Conservation (phyloP, 2,888 invertebrate genomes). For the Cantharis lateralis region DNA sequence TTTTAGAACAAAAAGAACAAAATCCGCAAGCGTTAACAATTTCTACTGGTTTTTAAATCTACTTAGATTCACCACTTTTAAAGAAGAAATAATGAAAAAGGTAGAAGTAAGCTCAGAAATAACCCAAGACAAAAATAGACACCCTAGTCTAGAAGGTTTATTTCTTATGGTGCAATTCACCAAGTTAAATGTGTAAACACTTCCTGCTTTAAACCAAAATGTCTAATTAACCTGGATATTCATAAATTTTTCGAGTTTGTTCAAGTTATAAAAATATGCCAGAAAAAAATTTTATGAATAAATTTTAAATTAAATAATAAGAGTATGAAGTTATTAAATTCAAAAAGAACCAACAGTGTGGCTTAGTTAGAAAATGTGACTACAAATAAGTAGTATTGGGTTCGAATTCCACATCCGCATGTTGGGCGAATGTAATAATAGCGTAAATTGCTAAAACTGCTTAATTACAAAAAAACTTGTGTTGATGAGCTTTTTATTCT, state of each 20-base stretch:
- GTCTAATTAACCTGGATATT: background rate
- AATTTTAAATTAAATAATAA: background rate
- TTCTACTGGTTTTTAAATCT: background rate
- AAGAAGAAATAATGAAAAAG: constrained; percentile 5
- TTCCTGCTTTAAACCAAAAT: constrained; percentile 6
- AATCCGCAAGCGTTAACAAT: background rate
- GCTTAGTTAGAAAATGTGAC: background rate
- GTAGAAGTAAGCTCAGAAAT: constrained; percentile 28
- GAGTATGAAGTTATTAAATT: background rate
- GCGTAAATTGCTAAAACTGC: background rate
- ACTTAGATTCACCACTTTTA: background rate
- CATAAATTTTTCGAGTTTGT: background rate
- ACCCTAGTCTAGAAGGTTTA: constrained; percentile 23
- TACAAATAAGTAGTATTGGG: background rate
- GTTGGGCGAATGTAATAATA: background rate
- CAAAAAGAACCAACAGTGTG: background rate
- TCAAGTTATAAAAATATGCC: background rate
- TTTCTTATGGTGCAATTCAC: constrained; percentile 12
- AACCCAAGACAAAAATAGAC: constrained; percentile 34
- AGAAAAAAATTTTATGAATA: background rate
- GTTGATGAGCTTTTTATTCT: background rate
- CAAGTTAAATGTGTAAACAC: constrained; percentile 10
- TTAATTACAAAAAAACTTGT: background rate
- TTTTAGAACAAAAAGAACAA: background rate
- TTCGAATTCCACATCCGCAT: background rate